These are phyloP conservation scores for Solen grandis DNA, from an alignment of 1,140 invertebrate genomes.

Conservation along the genomic window DNA sequence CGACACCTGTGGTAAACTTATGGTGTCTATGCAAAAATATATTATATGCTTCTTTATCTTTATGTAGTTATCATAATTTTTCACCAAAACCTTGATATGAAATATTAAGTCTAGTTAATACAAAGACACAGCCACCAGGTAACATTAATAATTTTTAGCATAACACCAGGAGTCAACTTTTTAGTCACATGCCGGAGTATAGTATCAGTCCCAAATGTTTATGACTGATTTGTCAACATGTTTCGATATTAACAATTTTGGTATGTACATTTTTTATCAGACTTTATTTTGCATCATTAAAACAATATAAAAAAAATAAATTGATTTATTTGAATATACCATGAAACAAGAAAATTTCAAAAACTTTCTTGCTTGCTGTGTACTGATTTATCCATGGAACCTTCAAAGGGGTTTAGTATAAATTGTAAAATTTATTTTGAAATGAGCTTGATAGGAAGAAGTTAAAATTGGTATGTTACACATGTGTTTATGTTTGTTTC, in stretches of 20 bases:
- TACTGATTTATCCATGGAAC: neutral
- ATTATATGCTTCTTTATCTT: no score
- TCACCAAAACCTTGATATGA: neutral
- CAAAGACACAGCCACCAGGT: no score
- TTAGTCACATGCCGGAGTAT: no score
- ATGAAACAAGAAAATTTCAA: neutral
- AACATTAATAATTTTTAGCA: no score
- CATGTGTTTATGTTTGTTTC: conserved; percentile 78
- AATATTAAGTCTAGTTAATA: neutral
- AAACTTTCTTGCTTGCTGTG: neutral
- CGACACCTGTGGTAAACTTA: neutral
- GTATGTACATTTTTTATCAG: no score
- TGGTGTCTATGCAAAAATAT: neutral
- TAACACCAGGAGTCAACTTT: no score
- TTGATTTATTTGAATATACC: neutral
- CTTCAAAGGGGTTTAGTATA: neutral
- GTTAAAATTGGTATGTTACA: neutral
- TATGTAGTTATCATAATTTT: neutral
- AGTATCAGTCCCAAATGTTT: no score
- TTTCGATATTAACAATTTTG: no score
- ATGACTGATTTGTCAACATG: no score
- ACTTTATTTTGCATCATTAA: no score
- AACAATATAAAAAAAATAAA: neutral
- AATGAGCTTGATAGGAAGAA: neutral
- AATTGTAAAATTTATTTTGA: neutral